A percentile compares a stretch with the other conserved stretches of the same genome.
These are phyloP conservation scores for Glareola pratincola DNA, from an alignment of 2,113 vertebrate species.

Conservation along the genomic window DNA sequence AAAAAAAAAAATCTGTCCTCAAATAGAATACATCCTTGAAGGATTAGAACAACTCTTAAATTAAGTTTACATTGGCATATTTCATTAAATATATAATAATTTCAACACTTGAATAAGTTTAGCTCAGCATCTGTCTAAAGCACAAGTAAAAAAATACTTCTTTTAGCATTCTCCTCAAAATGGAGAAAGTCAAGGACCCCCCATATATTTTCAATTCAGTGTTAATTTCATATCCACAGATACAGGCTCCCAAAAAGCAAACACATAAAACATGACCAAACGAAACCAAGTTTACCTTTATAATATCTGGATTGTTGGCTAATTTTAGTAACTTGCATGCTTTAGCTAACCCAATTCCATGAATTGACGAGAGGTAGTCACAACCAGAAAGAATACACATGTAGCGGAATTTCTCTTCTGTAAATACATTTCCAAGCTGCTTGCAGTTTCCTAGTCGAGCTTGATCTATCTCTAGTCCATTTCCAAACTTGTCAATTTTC, in stretches of 20 bases:
- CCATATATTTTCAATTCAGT: not conserved
- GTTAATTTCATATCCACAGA: not conserved
- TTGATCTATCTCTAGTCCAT: constrained; percentile 92
- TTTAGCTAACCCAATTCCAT: constrained; percentile 94
- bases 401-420: constrained; percentile 94
- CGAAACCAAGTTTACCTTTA: constrained; percentile 78
- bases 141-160: not conserved
- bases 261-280: not conserved
- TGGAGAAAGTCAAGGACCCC: not conserved
- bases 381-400: constrained; percentile 99
- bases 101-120: not conserved
- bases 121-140: not conserved
- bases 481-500: constrained; percentile 96
- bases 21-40: not conserved
- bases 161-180: not conserved
- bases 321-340: constrained; percentile 89
- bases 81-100: not conserved
- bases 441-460: constrained; percentile 87
- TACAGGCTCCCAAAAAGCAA: not conserved
- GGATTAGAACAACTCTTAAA: not conserved
- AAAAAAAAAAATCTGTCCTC: not conserved
- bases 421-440: constrained; percentile 90
- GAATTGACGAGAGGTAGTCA: constrained; percentile 93
- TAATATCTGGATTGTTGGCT: constrained; percentile 92
- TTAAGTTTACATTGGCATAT: not conserved